Conservation (phyloP, 2,888 invertebrate genomes). For the Standfussiana lucernea region DNA sequence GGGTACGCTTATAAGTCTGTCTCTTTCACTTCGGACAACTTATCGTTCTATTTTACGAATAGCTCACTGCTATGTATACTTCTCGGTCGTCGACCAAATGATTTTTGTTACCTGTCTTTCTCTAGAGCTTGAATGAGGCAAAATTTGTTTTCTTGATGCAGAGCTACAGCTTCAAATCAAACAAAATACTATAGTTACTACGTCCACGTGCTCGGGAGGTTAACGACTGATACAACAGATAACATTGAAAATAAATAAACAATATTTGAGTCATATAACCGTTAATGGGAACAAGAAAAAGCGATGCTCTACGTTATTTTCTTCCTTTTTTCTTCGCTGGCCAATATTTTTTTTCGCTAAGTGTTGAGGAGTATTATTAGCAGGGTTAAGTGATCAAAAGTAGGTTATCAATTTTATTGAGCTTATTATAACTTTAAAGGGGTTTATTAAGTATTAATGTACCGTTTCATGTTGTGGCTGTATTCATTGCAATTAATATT, state of each 20-base stretch:
- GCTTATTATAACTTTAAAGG: not conserved
- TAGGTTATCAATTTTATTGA: conserved; percentile 18
- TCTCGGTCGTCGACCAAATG: conserved; percentile 90
- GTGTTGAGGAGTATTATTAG: conserved; percentile 35
- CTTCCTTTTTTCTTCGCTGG: conserved; percentile 4
- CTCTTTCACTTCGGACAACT: conserved; percentile 82
- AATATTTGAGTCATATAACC: conserved; percentile 70
- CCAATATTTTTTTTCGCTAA: conserved; percentile 2
- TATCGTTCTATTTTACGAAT: conserved; percentile 90
- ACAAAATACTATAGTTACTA: conserved; percentile 88
- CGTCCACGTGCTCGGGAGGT: conserved; percentile 88
- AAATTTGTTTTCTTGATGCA: conserved; percentile 88
- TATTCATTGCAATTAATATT: not conserved
- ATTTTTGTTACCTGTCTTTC: conserved; percentile 90
- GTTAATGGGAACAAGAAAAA: conserved; percentile 52
- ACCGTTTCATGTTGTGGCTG: not conserved
- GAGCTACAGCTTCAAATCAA: conserved; percentile 90
- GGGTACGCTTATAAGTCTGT: conserved; percentile 73
- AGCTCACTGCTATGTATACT: conserved; percentile 90
- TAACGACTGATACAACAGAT: conserved; percentile 88
- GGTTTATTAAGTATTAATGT: conserved; percentile 12
- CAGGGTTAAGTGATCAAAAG: conserved; percentile 52
- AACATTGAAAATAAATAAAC: conserved; percentile 88
- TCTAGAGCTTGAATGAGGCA: conserved; percentile 90
- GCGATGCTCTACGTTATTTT: conserved; percentile 19